These are phyloP conservation scores for Leucoptera coffeella DNA, from an alignment of 2,888 invertebrate genomes.

Conservation along the genomic window DNA sequence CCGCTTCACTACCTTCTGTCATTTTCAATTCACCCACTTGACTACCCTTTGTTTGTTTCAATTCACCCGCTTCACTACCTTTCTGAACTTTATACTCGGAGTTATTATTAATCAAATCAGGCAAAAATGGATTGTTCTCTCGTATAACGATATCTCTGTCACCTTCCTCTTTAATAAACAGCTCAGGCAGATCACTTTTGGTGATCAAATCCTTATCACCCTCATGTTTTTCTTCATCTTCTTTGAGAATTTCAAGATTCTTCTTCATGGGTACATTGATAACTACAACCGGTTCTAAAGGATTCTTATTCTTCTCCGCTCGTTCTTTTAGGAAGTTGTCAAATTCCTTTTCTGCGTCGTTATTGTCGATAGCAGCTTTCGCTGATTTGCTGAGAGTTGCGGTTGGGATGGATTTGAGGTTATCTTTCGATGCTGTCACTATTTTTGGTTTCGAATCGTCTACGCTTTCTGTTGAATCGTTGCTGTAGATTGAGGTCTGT, in stretches of 20 bases:
- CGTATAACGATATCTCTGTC: constrained; percentile 11
- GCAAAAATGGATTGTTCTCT: constrained; percentile 9
- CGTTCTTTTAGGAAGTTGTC: constrained; percentile 40
- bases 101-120: background rate
- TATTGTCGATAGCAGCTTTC: no score
- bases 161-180: no score
- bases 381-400: no score
- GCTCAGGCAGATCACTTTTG: no score
- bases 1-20: background rate
- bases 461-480: constrained; percentile 23
- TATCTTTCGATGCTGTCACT: no score
- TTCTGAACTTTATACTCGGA: background rate
- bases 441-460: constrained; percentile 15
- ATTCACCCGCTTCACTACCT: constrained; percentile 1
- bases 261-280: constrained; percentile 21
- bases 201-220: constrained; percentile 15
- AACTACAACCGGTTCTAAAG: constrained; percentile 22
- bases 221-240: constrained; percentile 29
- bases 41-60: background rate
- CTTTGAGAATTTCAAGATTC: constrained; percentile 28
- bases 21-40: background rate
- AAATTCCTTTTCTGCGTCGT: constrained; percentile 37
- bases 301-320: constrained; percentile 18
- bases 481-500: constrained; percentile 13
- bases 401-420: constrained; percentile 6